phyloP scores from a whole-genome alignment of 1,140 invertebrate genomes.

The Cryptotermes secundus region DNA sequence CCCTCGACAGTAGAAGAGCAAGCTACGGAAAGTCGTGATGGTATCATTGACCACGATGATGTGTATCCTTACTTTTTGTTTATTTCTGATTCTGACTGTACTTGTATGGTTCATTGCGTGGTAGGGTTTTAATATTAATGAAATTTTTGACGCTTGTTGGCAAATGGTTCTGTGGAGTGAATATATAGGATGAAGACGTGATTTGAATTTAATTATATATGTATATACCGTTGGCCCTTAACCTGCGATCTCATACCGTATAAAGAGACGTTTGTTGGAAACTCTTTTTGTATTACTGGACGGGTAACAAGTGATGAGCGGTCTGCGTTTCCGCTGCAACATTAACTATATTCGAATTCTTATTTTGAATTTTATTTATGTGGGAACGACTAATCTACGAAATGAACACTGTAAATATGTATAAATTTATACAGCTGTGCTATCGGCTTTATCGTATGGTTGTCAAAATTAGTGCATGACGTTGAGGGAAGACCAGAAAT shows the following conservation, averaged over 20 bases:
- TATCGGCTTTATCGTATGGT: too few relatives aligned
- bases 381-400: too few relatives aligned
- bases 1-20: neutral
- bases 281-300: neutral
- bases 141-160: neutral
- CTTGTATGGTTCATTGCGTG: neutral
- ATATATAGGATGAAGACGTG: neutral
- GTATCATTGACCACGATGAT: neutral
- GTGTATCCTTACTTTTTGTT: neutral
- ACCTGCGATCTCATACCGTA: neutral
- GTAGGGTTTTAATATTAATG: constrained; percentile 13
- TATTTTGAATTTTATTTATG: too few relatives aligned
- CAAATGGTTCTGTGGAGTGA: neutral
- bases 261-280: neutral
- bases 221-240: neutral
- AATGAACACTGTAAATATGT: too few relatives aligned
- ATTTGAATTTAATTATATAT: neutral
- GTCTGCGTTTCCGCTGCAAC: too few relatives aligned
- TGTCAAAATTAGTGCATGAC: too few relatives aligned
- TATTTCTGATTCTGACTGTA: constrained; percentile 11
- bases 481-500: too few relatives aligned
- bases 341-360: too few relatives aligned
- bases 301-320: too few relatives aligned
- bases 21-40: neutral
- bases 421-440: too few relatives aligned